Percentiles rank a stretch among this genome's conserved stretches.
Evolutionary conservation across 2,113 vertebrate genomes (phyloP).

Genomic region (Junco hyemalis): DNA sequence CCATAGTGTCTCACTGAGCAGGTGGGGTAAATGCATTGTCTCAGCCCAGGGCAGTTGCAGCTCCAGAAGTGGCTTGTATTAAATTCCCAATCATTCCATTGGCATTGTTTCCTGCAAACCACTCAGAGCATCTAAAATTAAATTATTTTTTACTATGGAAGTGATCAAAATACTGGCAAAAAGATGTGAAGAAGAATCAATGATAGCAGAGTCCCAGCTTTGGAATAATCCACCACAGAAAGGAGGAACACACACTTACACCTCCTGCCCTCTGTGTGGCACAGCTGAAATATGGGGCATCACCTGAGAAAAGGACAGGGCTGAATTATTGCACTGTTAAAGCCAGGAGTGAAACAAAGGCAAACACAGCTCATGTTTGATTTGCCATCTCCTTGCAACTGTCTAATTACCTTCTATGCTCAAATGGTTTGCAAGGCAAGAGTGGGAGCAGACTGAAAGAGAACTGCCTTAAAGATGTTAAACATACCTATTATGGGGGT

Average conservation of each 20-base stretch:
- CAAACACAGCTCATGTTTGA: constrained; percentile 22
- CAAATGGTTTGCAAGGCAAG: constrained; percentile 49
- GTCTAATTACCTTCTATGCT: constrained; percentile 61
- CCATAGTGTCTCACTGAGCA: background rate
- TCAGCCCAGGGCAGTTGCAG: background rate
- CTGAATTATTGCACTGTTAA: constrained; percentile 31
- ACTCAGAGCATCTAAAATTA: background rate
- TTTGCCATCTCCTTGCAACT: constrained; percentile 10
- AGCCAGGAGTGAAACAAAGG: constrained; percentile 18
- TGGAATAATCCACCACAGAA: background rate
- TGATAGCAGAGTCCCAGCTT: background rate
- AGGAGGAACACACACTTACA: background rate
- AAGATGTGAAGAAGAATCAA: background rate
- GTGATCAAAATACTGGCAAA: background rate
- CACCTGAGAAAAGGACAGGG: background rate
- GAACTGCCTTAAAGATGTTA: constrained; percentile 47
- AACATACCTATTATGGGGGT: constrained; percentile 23
- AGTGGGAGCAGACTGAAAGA: constrained; percentile 34
- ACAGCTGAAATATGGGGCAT: background rate
- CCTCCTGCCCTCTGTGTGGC: background rate
- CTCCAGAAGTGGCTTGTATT: background rate
- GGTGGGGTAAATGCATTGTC: background rate
- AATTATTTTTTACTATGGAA: background rate
- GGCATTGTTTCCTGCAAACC: background rate
- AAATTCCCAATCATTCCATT: background rate